A percentile compares a stretch with the other conserved stretches of the same genome.
Conservation (phyloP, 92 coral and sea anemone genomes). For the Virgularia gustaviana region DNA sequence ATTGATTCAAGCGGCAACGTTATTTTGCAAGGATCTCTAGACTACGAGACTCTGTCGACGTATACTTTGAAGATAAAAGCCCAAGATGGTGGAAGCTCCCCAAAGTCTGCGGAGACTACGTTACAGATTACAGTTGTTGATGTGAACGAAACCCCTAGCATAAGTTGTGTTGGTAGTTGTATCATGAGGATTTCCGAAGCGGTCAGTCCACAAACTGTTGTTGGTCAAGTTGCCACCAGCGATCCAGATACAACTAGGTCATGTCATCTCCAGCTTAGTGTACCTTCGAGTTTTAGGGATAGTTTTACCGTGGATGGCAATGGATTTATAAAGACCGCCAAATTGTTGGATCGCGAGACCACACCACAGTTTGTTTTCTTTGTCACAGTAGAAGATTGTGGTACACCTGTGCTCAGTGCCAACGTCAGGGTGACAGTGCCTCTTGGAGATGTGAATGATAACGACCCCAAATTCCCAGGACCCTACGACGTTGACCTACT, state of each 20-base stretch:
- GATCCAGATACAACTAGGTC: slow-evolving; percentile 63
- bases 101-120: slow-evolving; percentile 21
- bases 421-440: slow-evolving; percentile 58
- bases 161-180: slow-evolving; percentile 63
- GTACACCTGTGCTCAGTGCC: slow-evolving; percentile 57
- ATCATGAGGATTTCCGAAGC: slow-evolving; percentile 53
- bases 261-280: slow-evolving; percentile 44
- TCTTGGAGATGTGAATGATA: slow-evolving; percentile 72
- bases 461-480: slow-evolving; percentile 56
- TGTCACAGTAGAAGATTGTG: slow-evolving; percentile 70
- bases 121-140: slow-evolving; percentile 52
- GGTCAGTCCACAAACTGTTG: slow-evolving; percentile 9
- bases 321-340: slow-evolving; percentile 48
- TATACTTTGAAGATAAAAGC: slow-evolving; percentile 61
- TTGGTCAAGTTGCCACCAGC: slow-evolving; percentile 41
- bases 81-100: slow-evolving; percentile 60
- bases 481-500: slow-evolving; percentile 49
- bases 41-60: slow-evolving; percentile 54
- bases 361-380: slow-evolving; percentile 56
- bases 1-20: slow-evolving; percentile 60
- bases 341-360: slow-evolving; percentile 68
- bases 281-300: slow-evolving; percentile 1
- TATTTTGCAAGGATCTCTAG: slow-evolving; percentile 42
- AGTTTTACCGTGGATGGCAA: slow-evolving; percentile 46
- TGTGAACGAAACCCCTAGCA: slow-evolving; percentile 69